These are phyloP conservation scores for Gryon sp. DNA, from an alignment of 1,140 invertebrate species.

Conservation along the genomic window DNA sequence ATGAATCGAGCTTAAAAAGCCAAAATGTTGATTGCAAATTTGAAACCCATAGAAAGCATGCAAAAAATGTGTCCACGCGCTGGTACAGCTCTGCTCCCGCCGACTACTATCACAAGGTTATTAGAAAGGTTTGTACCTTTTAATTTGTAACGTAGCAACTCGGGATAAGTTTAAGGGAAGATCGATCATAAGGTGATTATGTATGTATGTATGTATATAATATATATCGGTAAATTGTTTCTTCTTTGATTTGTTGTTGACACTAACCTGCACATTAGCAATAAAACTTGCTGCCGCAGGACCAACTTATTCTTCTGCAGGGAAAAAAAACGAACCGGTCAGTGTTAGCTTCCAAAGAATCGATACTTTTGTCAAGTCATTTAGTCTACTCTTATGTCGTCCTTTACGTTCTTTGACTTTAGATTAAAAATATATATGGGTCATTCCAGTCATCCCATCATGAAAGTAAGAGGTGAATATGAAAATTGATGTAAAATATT, in stretches of 20 bases:
- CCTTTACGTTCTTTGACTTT: no score
- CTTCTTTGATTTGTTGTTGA: constrained; percentile 72
- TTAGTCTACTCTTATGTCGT: constrained; percentile 28
- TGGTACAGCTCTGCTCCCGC: constrained; percentile 77
- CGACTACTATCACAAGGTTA: constrained; percentile 72
- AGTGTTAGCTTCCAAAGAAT: constrained; percentile 69
- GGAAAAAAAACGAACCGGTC: constrained; percentile 79
- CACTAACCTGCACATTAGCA: constrained; percentile 88
- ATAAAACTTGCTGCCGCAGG: constrained; percentile 87
- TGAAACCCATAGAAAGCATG: constrained; percentile 67
- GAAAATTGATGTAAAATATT: no score
- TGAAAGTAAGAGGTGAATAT: no score
- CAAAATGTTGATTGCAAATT: constrained; percentile 47
- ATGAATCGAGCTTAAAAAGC: constrained; percentile 55
- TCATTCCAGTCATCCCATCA: no score
- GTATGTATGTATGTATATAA: constrained; percentile 19
- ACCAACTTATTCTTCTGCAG: constrained; percentile 87
- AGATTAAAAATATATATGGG: no score
- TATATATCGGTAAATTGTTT: constrained; percentile 65
- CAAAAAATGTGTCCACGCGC: constrained; percentile 65
- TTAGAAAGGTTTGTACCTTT: constrained; percentile 66
- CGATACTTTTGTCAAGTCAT: constrained; percentile 36
- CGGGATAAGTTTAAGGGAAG: constrained; percentile 70
- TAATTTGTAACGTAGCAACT: constrained; percentile 70
- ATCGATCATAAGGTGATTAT: constrained; percentile 69